Evolutionary conservation across 2,797 vertebrate species (phyloP), one percentile per base, ranked within the genome.

Genomic region (Lepus townsendii): DNA sequence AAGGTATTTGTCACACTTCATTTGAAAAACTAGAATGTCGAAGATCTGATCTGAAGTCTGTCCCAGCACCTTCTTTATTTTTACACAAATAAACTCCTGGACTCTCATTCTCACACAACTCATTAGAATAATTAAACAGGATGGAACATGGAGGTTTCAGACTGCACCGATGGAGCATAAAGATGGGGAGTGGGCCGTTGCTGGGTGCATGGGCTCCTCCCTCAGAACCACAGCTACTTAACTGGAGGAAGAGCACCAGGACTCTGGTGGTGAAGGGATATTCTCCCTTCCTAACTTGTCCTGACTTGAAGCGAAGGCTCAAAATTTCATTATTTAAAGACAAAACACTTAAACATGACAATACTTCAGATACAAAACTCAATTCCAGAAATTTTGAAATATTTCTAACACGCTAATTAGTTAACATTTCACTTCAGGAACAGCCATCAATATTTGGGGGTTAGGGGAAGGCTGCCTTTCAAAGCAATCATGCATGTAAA

Each of bases 311-410:
- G 69, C n/a, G 80, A 71, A 79, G 26, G 30, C 4, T 83, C 17
- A 71, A 66, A 71, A 76, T 66, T 54, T 63, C 62, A 52, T 50
- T 84, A 84, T 42, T 73, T 73, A 84, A 65, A 68, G 32, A 57
- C 5, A 79, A 90, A 95, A 73, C 76, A 87, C 50, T 83, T 83
- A 62, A 78, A 65, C 8, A 32, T n/a, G 30, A 60, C n/a, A 82
- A 57, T 72, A 89, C 78, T 90, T 89, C 60, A 90, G 60, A 54
- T 13, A 71, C 30, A 60, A 42, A 95, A 83, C 30, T 77, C 2
- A 72, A 77, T 68, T 26, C 72, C 9, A 47, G 20, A 27, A 80
- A 85, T 73, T 77, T 11, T 57, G 62, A 11, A 86, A 13, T 27
- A 5, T 62, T 89, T 90, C 66, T 35, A 38, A 30, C 24, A 47